Evolutionary conservation across 2,888 invertebrate genomes (phyloP).

Genomic region (Drosophila greeni): DNA sequence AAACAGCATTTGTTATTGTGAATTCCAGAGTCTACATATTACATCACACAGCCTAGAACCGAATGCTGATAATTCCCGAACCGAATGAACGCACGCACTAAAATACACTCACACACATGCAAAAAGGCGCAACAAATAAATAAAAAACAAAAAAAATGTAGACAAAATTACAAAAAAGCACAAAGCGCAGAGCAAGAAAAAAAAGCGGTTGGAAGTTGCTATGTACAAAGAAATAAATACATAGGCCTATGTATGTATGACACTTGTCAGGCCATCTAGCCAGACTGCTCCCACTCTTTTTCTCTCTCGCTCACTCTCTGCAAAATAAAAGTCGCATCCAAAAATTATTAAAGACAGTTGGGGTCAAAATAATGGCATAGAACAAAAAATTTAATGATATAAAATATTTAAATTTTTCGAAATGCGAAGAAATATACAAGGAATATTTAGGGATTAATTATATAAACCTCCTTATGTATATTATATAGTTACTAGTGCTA

Average conservation of each 20-base stretch:
- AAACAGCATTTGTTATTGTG: slow-evolving; percentile 20
- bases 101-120: slow-evolving; percentile 17
- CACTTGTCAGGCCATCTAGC: slow-evolving; percentile 22
- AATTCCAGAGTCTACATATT: slow-evolving; percentile 52
- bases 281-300: background rate
- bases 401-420: background rate
- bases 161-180: slow-evolving; percentile 33
- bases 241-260: slow-evolving; percentile 16
- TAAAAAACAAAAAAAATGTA: slow-evolving; percentile 25
- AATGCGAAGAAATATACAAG: background rate
- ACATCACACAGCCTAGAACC: slow-evolving; percentile 46
- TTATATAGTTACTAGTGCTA: background rate
- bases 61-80: slow-evolving; percentile 50
- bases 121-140: slow-evolving; percentile 52
- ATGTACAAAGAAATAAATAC: slow-evolving; percentile 35
- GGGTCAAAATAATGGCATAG: background rate
- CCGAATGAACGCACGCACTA: slow-evolving; percentile 6
- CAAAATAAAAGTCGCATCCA: slow-evolving; percentile 36
- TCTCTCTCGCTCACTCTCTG: slow-evolving; percentile 19
- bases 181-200: slow-evolving; percentile 9
- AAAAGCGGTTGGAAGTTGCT: slow-evolving; percentile 15
- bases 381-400: background rate
- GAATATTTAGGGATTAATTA: background rate
- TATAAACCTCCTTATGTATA: background rate
- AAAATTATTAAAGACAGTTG: background rate